phyloP scores from a whole-genome alignment of 2,888 invertebrate genomes.

The Rhagophthalmus giganteus region DNA sequence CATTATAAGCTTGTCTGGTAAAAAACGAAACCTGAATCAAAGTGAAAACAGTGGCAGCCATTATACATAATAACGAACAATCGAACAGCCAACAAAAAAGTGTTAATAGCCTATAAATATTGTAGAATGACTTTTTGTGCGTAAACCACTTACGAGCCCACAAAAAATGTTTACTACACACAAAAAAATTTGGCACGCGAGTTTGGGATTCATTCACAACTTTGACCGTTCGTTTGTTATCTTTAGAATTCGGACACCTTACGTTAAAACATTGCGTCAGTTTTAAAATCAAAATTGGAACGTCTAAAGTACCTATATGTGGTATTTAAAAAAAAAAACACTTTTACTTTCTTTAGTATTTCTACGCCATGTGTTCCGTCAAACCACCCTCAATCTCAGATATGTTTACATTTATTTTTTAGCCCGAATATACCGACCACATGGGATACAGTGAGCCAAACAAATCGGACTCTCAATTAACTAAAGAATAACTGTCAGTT shows the following conservation, averaged over 20 bases:
- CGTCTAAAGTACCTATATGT: not conserved
- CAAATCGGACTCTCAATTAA: not conserved
- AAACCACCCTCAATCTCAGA: slow-evolving; percentile 34
- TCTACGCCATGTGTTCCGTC: slow-evolving; percentile 25
- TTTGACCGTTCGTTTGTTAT: slow-evolving; percentile 12
- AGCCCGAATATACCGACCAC: slow-evolving; percentile 31
- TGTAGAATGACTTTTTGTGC: slow-evolving; percentile 32
- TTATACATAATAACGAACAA: slow-evolving; percentile 30
- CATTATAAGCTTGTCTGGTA: slow-evolving; percentile 15
- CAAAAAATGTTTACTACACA: slow-evolving; percentile 31
- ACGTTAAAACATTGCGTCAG: not conserved
- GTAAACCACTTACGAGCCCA: slow-evolving; percentile 30
- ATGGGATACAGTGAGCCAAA: slow-evolving; percentile 29
- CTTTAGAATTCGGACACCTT: slow-evolving; percentile 10
- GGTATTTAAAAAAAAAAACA: slow-evolving; percentile 17
- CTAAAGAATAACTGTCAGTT: no score
- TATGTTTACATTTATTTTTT: slow-evolving; percentile 35
- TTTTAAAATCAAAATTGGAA: not conserved
- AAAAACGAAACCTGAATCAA: slow-evolving; percentile 22
- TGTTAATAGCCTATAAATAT: slow-evolving; percentile 34
- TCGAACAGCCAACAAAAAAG: slow-evolving; percentile 31
- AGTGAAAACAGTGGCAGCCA: slow-evolving; percentile 28
- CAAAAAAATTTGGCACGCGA: slow-evolving; percentile 32
- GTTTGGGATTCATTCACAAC: slow-evolving; percentile 27
- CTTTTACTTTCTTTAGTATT: slow-evolving; percentile 32